Percentiles rank a stretch among this genome's conserved stretches.
These are phyloP conservation scores for Nomada lathburiana DNA, from an alignment of 2,888 invertebrate genomes.

Conservation along the genomic window DNA sequence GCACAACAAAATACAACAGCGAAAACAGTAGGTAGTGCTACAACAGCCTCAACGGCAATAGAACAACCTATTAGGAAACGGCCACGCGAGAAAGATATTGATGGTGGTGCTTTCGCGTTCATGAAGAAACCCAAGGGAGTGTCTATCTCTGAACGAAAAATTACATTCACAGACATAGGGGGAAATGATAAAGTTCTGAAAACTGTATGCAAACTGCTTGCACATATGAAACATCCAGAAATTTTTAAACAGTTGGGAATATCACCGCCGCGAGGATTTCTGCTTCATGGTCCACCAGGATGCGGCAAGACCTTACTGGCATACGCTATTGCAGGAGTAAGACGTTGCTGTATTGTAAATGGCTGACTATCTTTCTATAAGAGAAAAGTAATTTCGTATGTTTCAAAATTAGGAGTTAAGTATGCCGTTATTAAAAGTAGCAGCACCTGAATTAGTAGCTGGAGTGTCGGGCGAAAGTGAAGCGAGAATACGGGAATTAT, in stretches of 20 bases:
- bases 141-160: constrained; percentile 82
- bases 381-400: constrained; percentile 50
- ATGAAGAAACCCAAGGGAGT: constrained; percentile 67
- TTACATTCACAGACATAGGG: constrained; percentile 91
- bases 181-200: constrained; percentile 91
- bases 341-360: constrained; percentile 65
- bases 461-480: constrained; percentile 99
- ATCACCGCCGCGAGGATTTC: constrained; percentile 94
- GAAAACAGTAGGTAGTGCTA: background rate
- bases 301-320: constrained; percentile 95
- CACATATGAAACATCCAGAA: constrained; percentile 96
- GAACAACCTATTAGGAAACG: constrained; percentile 79
- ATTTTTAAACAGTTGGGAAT: constrained; percentile 94
- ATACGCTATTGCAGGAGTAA: constrained; percentile 92
- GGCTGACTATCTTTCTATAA: constrained; percentile 3
- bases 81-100: constrained; percentile 83
- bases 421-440: constrained; percentile 93
- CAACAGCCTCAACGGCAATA: background rate
- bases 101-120: constrained; percentile 81
- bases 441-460: constrained; percentile 96
- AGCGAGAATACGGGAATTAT: constrained; percentile 95
- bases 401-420: constrained; percentile 88
- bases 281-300: constrained; percentile 98
- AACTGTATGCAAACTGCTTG: constrained; percentile 90
- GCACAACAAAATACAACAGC: constrained; percentile 28